Percentiles rank a stretch among this genome's conserved stretches.
Evolutionary conservation across 2,797 vertebrate species (phyloP).

Genomic region (Buphagus erythrorhynchus): DNA sequence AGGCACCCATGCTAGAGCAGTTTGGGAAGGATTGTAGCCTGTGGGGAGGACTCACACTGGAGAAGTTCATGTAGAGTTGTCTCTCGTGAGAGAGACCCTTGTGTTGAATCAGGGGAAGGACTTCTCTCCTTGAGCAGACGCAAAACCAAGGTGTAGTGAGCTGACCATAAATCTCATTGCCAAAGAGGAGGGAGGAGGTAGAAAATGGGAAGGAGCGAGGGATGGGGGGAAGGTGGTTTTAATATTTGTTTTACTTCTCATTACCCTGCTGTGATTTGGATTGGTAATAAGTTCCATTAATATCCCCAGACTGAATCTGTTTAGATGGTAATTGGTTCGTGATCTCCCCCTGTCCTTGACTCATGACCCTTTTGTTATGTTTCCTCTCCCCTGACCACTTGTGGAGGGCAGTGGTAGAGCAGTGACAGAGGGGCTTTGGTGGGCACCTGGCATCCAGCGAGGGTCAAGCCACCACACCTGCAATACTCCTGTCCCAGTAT

Average conservation of each 20-base stretch:
- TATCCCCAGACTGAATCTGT: background rate
- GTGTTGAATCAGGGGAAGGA: background rate
- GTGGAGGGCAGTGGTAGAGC: background rate
- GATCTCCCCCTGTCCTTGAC: background rate
- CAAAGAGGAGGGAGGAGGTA: background rate
- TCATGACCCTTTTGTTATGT: background rate
- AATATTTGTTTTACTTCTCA: background rate
- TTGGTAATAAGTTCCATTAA: background rate
- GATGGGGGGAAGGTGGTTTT: background rate
- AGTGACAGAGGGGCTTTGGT: background rate
- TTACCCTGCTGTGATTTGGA: background rate
- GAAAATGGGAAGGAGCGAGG: rapidly evolving
- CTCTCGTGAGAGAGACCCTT: rapidly evolving
- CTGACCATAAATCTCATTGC: background rate
- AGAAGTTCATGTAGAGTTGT: background rate
- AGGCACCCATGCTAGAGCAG: background rate
- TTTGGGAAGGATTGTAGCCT: background rate
- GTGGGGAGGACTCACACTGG: background rate
- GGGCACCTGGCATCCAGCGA: background rate
- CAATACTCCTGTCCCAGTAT: background rate
- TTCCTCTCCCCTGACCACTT: background rate
- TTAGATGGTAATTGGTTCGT: background rate
- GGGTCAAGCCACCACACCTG: background rate
- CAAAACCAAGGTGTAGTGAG: background rate
- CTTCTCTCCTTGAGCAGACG: background rate